Conservation (phyloP, 2,797 vertebrate species). For the Sebastes matsubarae region DNA sequence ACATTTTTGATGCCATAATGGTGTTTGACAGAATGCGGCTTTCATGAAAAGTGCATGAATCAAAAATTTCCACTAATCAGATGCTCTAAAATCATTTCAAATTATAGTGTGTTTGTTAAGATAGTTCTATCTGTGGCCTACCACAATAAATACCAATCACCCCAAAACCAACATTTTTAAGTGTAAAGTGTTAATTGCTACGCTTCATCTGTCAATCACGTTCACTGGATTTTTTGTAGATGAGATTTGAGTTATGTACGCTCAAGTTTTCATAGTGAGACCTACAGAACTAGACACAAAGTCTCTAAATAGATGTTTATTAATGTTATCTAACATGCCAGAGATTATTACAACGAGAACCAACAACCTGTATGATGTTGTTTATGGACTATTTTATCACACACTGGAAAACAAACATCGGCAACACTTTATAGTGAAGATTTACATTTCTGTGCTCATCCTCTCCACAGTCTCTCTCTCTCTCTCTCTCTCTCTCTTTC, state of each 20-base stretch:
- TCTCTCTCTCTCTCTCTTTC: not conserved
- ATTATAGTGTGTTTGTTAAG: not conserved
- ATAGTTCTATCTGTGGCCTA: not conserved
- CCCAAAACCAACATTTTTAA: not conserved
- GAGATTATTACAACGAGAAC: not conserved
- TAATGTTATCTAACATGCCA: not conserved
- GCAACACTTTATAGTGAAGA: conserved; percentile 9
- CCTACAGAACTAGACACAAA: not conserved
- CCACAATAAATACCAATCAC: not conserved
- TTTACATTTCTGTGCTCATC: conserved; percentile 30
- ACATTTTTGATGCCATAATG: not conserved
- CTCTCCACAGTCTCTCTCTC: conserved; percentile 5
- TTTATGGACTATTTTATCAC: not conserved
- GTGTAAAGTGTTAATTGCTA: not conserved
- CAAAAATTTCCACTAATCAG: not conserved
- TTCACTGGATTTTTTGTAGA: not conserved
- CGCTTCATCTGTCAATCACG: not conserved
- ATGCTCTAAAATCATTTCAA: not conserved
- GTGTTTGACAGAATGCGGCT: not conserved
- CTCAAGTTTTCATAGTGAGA: not conserved
- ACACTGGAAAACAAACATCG: conserved; percentile 13
- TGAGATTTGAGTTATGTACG: not conserved
- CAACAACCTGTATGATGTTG: not conserved
- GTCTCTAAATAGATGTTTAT: not conserved
- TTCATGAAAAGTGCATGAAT: not conserved